Conservation (phyloP, 2,113 vertebrate genomes). For the Eidolon helvum region DNA sequence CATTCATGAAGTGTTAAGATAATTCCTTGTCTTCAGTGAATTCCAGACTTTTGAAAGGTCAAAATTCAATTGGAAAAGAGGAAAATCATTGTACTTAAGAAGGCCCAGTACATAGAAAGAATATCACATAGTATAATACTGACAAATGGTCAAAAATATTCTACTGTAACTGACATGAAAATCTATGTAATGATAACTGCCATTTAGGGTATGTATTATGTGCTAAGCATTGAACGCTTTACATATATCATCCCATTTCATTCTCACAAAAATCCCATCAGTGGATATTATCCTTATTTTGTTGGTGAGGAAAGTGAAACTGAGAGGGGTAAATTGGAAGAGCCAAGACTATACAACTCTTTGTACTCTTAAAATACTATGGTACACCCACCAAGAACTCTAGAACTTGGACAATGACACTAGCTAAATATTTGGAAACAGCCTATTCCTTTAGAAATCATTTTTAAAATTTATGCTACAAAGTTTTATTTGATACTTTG, state of each 20-base stretch:
- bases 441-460: neutral
- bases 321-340: neutral
- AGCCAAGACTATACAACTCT: neutral
- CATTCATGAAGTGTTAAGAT: constrained; percentile 51
- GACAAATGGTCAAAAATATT: neutral
- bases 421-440: neutral
- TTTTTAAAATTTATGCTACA: neutral
- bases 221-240: neutral
- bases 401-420: neutral
- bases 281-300: neutral
- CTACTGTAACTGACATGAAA: neutral
- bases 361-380: neutral
- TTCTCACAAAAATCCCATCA: neutral
- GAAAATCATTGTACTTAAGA: constrained; percentile 55
- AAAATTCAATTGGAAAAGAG: constrained; percentile 67
- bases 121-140: neutral
- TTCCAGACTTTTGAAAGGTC: constrained; percentile 70
- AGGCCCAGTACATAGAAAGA: neutral
- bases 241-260: neutral
- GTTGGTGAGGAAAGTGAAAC: neutral
- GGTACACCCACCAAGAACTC: neutral
- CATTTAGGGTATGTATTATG: neutral
- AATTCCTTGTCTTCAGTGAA: constrained; percentile 61
- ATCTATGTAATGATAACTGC: neutral
- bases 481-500: neutral